Evolutionary conservation across 1,140 invertebrate species (phyloP), one percentile per base, ranked within the genome.

Genomic region (Magallana ariakensis): DNA sequence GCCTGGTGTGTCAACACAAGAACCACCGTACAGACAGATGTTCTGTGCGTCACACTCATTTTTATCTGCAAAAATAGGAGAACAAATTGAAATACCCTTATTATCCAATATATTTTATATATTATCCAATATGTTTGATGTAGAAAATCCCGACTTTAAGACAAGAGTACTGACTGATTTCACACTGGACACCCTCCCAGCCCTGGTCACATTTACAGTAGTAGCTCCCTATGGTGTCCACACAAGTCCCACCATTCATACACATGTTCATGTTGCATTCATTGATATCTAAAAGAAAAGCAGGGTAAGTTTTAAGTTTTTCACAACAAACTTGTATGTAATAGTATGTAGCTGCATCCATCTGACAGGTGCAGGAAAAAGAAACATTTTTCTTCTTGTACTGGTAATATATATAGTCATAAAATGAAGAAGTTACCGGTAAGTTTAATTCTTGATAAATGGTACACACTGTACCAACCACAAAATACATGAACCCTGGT

Each of bases 211-310:
- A 93, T 56, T 87, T 75, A 87, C 93, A 93, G 13, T 62, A 82
- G 85, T 89, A 93, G 22, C 85, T 89, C 13, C 91, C 91, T 75
- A 91, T 88, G 16, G 89, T 90, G 46, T 94, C 92, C 0, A 90
- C 87, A 87, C 93, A 94, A 7, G 90, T 91, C 1, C 91, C 92
- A 4, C 91, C 90, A 87, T 93, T 92, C 53, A 89, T 83, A 88
- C 93, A 94, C 9, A 93, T 92, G 56, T 89, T 91, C 1, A 90
- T 88, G 15, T 83, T 57, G 87, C 93, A 94, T 80, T 93, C 93
- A 85, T 93, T 89, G n/a, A 92, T 80, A 83, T 92, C 91, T 91
- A 66, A 54, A 53, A 75, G 60, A 88, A 75, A 19, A 62, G 8
- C n/a, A 62, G 7, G 58, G 7, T 15, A 16, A 16, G 15, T n/a